phyloP scores from a whole-genome alignment of 2,113 vertebrate genomes.

The Eleginops maclovinus region DNA sequence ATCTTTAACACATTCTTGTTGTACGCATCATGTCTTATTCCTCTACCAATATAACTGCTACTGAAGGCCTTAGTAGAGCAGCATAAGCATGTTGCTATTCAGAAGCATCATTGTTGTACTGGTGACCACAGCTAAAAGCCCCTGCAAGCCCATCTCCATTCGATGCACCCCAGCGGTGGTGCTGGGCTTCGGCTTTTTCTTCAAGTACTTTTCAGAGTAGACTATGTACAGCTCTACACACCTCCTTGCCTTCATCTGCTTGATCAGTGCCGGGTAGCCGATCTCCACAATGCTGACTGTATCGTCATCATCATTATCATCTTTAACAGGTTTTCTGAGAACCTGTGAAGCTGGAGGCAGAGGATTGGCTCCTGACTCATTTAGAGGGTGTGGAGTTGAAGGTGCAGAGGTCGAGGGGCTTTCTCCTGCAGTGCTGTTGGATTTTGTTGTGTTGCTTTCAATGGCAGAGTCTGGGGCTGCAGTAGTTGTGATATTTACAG shows the following conservation, averaged over 20 bases:
- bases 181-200: background rate
- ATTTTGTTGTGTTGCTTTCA: background rate
- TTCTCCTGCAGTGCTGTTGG: constrained; percentile 7
- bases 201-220: constrained; percentile 68
- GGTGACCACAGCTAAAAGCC: constrained; percentile 33
- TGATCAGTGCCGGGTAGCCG: constrained; percentile 81
- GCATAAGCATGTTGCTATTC: constrained; percentile 26
- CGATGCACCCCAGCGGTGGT: background rate
- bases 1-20: no score
- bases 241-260: constrained; percentile 78
- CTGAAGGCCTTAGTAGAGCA: constrained; percentile 3
- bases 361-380: background rate
- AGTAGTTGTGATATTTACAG: background rate
- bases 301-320: constrained; percentile 38
- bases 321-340: background rate
- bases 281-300: constrained; percentile 83
- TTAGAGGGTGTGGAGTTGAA: background rate
- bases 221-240: constrained; percentile 79
- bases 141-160: background rate
- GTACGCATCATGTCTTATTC: no score
- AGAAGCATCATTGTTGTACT: constrained; percentile 31
- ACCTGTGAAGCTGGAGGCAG: constrained; percentile 9
- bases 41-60: background rate
- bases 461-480: background rate
- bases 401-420: constrained; percentile 5